phyloP scores from a whole-genome alignment of 2,113 vertebrate species.

The Arvicanthis niloticus region DNA sequence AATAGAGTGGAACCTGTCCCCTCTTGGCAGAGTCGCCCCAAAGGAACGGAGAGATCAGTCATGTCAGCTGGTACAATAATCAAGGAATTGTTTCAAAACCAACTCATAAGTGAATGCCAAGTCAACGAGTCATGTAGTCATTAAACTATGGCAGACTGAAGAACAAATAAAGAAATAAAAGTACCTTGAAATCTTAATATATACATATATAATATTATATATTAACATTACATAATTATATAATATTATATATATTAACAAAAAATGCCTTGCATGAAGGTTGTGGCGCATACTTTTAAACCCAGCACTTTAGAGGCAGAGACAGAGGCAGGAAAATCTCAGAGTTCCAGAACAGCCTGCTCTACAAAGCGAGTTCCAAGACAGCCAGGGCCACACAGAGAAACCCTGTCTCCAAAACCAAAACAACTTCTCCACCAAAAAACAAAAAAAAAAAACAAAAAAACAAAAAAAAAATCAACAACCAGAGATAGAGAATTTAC shows the following conservation, averaged over 20 bases:
- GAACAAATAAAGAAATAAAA: too few species aligned
- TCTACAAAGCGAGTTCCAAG: not conserved
- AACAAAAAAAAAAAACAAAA: not conserved
- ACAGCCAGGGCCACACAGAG: not conserved
- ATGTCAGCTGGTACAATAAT: conserved; percentile 42
- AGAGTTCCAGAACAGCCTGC: not conserved
- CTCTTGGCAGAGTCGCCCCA: conserved; percentile 92
- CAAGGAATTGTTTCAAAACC: conserved; percentile 66
- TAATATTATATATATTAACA: not conserved
- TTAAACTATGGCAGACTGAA: conserved; percentile 67
- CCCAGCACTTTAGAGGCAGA: not conserved
- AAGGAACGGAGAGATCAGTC: conserved; percentile 89
- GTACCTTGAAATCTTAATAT: too few species aligned
- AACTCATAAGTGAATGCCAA: conserved; percentile 43
- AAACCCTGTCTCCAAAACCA: not conserved
- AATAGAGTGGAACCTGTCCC: conserved; percentile 94
- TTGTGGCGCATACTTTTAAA: not conserved
- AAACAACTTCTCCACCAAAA: not conserved
- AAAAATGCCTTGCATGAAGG: not conserved
- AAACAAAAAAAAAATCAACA: too few species aligned
- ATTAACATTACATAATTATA: too few species aligned
- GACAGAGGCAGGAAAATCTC: not conserved
- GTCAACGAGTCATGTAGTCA: conserved; percentile 69
- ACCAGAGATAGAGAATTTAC: not conserved
- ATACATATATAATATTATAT: too few species aligned